Conservation (phyloP, 2,113 vertebrate species). For the Trogon surrucura region DNA sequence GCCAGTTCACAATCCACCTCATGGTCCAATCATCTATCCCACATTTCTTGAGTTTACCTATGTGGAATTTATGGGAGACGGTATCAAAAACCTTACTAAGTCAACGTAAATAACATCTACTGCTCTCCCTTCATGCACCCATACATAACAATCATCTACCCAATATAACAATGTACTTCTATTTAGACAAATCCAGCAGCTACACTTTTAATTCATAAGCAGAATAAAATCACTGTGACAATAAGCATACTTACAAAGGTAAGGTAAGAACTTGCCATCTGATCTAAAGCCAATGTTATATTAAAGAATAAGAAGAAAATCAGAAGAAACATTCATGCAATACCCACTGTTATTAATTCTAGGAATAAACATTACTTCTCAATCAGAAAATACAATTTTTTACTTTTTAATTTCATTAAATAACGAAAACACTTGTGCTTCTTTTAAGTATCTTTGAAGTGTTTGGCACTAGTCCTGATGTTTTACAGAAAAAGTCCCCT, state of each 20-base stretch:
- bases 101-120: no score
- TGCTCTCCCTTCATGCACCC: no score
- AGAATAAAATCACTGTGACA: background rate
- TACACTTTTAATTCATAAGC: background rate
- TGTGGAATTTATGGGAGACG: no score
- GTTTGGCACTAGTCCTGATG: background rate
- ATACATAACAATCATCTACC: no score
- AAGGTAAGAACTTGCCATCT: background rate
- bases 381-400: background rate
- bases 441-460: conserved; percentile 1
- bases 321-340: background rate
- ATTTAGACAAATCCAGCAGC: background rate
- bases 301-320: background rate
- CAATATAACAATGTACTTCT: background rate
- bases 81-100: no score
- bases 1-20: no score
- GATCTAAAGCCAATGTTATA: background rate
- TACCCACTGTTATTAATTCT: background rate
- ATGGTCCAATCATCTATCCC: no score
- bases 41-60: no score
- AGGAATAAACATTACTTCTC: background rate
- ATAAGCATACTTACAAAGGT: background rate
- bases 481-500: background rate
- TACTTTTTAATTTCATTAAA: background rate
- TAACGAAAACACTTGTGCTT: background rate